A percentile compares a stretch with the other conserved stretches of the same genome.
phyloP scores from a whole-genome alignment of 2,888 invertebrate species.

The Agrotis exclamationis region DNA sequence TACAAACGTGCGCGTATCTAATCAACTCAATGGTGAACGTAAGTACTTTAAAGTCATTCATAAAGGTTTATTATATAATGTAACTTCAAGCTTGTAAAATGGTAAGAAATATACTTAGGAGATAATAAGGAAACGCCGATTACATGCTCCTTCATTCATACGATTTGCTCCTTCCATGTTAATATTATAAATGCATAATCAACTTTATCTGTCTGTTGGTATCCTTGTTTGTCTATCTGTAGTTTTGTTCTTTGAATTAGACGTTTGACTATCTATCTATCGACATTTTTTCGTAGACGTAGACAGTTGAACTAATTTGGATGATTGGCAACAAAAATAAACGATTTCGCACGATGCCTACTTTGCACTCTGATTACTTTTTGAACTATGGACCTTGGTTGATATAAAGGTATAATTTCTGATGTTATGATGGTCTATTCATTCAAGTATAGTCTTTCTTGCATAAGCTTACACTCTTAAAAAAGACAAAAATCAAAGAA shows the following conservation, averaged over 20 bases:
- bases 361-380: too few species aligned
- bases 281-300: background rate
- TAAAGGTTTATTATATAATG: conserved; percentile 36
- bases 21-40: conserved; percentile 65
- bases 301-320: background rate
- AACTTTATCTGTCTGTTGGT: background rate
- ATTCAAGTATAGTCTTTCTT: background rate
- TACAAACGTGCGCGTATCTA: conserved; percentile 73
- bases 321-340: background rate
- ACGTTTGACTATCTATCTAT: too few species aligned
- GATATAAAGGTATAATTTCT: too few species aligned
- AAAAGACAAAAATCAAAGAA: background rate
- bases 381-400: too few species aligned
- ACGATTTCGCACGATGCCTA: too few species aligned
- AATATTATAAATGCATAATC: background rate
- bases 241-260: too few species aligned
- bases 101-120: conserved; percentile 59
- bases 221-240: background rate
- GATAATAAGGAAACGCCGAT: conserved; percentile 81
- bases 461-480: background rate
- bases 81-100: conserved; percentile 39
- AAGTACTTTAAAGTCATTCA: conserved; percentile 66
- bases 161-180: background rate
- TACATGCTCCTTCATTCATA: conserved; percentile 62
- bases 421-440: background rate